Conservation (phyloP, 2,888 invertebrate genomes). For the Leucozona laternaria region DNA sequence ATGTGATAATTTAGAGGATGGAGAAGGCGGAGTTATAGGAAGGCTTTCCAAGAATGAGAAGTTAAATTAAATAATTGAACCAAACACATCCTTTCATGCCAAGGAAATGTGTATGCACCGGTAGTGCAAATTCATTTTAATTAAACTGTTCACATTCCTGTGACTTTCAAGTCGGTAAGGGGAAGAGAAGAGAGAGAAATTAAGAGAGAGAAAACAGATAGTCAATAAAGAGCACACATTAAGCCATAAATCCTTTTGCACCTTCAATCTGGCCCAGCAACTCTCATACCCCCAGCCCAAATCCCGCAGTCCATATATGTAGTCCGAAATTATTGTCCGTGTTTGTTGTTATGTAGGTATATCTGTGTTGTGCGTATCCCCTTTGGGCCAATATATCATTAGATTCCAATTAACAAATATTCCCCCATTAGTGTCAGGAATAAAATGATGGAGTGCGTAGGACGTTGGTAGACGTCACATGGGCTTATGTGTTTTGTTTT, state of each 20-base stretch:
- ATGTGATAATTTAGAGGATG: constrained; percentile 37
- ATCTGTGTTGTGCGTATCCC: constrained; percentile 29
- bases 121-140: constrained; percentile 65
- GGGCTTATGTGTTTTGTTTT: not conserved
- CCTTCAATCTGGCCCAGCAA: constrained; percentile 24
- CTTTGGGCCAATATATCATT: constrained; percentile 72
- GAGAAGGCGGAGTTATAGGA: too few relatives aligned
- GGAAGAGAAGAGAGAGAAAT: not conserved
- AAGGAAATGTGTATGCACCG: constrained; percentile 18
- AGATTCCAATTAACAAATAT: constrained; percentile 76
- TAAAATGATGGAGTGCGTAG: constrained; percentile 74
- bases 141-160: constrained; percentile 44
- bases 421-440: constrained; percentile 73
- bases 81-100: constrained; percentile 16
- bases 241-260: constrained; percentile 70
- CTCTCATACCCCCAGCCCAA: not conserved
- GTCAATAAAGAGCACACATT: constrained; percentile 66
- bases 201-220: not conserved
- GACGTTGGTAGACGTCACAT: not conserved
- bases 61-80: constrained; percentile 59
- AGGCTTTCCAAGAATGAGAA: constrained; percentile 45
- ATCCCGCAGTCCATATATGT: not conserved
- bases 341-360: not conserved
- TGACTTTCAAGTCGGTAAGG: not conserved
- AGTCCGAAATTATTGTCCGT: not conserved